Conservation (phyloP, 2,888 invertebrate genomes). For the Chorisops tibialis region DNA sequence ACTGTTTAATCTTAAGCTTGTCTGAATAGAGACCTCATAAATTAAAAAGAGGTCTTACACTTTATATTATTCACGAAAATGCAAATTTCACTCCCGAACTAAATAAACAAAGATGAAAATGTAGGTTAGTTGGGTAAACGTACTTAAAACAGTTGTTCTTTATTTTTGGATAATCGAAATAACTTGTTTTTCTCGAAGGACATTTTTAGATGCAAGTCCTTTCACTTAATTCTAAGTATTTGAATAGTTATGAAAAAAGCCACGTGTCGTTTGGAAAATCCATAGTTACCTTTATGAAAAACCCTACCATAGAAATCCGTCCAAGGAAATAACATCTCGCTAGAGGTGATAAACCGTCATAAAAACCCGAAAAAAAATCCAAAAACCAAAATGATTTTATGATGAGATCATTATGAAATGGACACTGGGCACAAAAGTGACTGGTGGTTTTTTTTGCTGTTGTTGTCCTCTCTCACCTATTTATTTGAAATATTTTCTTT, state of each 20-base stretch:
- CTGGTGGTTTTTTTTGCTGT: neutral
- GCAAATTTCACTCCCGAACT: conserved; percentile 13
- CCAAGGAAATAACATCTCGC: no score
- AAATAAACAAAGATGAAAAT: neutral
- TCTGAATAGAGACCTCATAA: conserved; percentile 19
- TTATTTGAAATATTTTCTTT: conserved; percentile 3
- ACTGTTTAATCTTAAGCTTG: conserved; percentile 18
- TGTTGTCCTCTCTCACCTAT: neutral
- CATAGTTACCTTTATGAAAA: neutral
- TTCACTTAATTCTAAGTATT: no score
- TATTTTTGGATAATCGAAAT: no score
- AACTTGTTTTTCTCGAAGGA: no score
- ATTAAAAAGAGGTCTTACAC: conserved; percentile 18
- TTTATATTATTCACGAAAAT: conserved; percentile 21
- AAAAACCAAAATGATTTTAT: conserved; percentile 21
- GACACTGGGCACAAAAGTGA: conserved; percentile 12
- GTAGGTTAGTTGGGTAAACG: no score
- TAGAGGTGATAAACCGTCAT: neutral
- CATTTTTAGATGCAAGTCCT: no score
- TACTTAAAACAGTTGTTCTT: no score
- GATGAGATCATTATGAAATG: conserved; percentile 23
- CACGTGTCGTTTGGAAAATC: conserved; percentile 6
- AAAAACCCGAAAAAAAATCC: conserved; percentile 3
- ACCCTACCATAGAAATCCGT: neutral
- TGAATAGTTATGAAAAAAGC: neutral